Evolutionary conservation across 2,797 vertebrate genomes (phyloP), one percentile per base, ranked within the genome.

Genomic region (Acipenser ruthenus): DNA sequence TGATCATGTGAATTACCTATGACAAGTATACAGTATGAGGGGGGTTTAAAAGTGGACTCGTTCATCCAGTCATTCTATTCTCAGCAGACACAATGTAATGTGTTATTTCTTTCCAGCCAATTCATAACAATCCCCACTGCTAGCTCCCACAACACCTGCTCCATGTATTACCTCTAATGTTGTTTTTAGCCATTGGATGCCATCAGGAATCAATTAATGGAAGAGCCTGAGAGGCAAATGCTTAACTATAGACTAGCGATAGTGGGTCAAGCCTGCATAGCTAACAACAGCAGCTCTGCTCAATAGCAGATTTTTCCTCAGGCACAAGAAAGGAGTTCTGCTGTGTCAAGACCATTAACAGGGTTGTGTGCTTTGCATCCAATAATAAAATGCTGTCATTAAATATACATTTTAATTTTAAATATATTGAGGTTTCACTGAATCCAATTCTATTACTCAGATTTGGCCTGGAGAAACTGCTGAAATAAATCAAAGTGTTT

Each of bases 391-490:
- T 37, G 37, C 37, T 37, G 37, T 37, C 37, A 37, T 37, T 37
- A 37, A 37, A 37, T 5, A 37, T 5, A 37, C 37, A 37, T 37
- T 37, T 37, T 37, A 37, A 37, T 37, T 37, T 37, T 4, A 37
- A 37, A 37, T 37, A 37, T 37, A 37, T 37, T 37, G 37, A 18
- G 1, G 37, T 37, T 4, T 37, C 37, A 37, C 3, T 37, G 37
- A 37, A 37, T 37, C 1, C 37, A 37, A 5, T 68, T 7, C 7
- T 15, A 0, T 51, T 69, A 68, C 62, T 8, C 75, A 97, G 94
- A 82, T 96, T 69, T 84, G 86, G 67, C 87, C 89, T 18, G 92
- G 89, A 0, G 72, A 92, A 75, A 90, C 83, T 0, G 88, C 88
- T 1, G 88, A 89, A 62, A 94, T 99, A 72, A 82, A 90, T 4